These are phyloP conservation scores for Oreochromis spilurus DNA, from an alignment of 2,113 vertebrate genomes.

Conservation along the genomic window DNA sequence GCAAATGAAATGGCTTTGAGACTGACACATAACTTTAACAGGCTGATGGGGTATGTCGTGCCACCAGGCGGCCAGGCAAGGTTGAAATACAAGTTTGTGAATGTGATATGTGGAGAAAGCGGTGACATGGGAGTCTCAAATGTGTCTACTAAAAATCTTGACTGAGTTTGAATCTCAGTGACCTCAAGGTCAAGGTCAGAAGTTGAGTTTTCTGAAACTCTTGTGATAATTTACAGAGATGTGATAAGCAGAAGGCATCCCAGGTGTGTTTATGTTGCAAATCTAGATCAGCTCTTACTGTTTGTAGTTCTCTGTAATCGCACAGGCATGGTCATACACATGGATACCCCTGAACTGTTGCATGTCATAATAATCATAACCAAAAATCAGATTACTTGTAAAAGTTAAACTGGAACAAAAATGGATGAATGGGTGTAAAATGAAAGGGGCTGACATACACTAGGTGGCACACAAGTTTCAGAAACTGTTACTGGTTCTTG, in stretches of 20 bases:
- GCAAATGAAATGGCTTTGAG: not conserved
- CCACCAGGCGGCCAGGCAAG: not conserved
- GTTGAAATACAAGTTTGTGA: not conserved
- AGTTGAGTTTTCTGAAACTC: not conserved
- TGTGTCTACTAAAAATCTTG: not conserved
- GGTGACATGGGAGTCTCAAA: not conserved
- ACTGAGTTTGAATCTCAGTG: not conserved
- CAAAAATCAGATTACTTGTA: not conserved
- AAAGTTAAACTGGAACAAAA: not conserved
- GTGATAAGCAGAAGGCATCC: not conserved
- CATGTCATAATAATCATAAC: not conserved
- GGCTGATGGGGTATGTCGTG: not conserved
- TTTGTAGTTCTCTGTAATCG: not conserved
- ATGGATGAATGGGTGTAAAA: accelerated
- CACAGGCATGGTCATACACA: not conserved
- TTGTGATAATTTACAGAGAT: not conserved
- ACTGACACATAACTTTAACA: not conserved
- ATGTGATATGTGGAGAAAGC: not conserved
- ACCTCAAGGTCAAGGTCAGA: not conserved
- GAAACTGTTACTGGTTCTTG: not conserved
- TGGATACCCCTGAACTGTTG: not conserved
- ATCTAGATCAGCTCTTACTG: not conserved
- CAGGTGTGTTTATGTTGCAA: not conserved
- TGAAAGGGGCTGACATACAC: not conserved
- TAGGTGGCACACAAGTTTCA: not conserved